These are phyloP conservation scores for Morelia viridis DNA, from an alignment of 2,797 vertebrate genomes.

Conservation along the genomic window DNA sequence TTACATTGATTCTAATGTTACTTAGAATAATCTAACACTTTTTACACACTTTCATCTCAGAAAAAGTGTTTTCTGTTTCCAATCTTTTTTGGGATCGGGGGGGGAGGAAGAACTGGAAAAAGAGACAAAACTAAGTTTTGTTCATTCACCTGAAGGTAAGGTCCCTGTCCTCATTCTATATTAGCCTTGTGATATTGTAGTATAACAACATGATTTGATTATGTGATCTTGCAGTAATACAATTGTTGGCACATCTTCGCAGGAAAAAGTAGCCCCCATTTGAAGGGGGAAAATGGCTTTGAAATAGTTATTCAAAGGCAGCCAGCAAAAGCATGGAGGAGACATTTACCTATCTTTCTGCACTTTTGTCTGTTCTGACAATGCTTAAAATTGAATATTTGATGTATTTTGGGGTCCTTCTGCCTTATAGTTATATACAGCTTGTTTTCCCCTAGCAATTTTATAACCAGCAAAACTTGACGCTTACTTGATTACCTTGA, in stretches of 20 bases:
- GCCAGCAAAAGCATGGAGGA: neutral
- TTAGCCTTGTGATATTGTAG: neutral
- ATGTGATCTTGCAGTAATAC: neutral
- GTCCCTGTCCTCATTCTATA: neutral
- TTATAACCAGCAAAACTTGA: slow-evolving; percentile 2
- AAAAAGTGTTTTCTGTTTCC: neutral
- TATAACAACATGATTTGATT: neutral
- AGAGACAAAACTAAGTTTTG: neutral
- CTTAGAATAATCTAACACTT: neutral
- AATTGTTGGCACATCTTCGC: neutral
- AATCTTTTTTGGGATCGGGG: neutral
- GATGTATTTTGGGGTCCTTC: neutral
- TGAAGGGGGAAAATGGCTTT: neutral
- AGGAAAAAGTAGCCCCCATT: neutral
- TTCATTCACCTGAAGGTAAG: neutral
- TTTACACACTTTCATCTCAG: neutral
- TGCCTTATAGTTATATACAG: slow-evolving; percentile 9
- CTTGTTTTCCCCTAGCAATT: neutral
- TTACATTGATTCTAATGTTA: neutral
- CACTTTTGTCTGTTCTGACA: neutral
- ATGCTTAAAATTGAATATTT: neutral
- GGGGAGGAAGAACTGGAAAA: neutral
- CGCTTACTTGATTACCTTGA: neutral
- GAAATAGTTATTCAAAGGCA: neutral
- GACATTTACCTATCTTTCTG: neutral